phyloP scores from a whole-genome alignment of 2,113 vertebrate species.

The Leucosticte australis region DNA sequence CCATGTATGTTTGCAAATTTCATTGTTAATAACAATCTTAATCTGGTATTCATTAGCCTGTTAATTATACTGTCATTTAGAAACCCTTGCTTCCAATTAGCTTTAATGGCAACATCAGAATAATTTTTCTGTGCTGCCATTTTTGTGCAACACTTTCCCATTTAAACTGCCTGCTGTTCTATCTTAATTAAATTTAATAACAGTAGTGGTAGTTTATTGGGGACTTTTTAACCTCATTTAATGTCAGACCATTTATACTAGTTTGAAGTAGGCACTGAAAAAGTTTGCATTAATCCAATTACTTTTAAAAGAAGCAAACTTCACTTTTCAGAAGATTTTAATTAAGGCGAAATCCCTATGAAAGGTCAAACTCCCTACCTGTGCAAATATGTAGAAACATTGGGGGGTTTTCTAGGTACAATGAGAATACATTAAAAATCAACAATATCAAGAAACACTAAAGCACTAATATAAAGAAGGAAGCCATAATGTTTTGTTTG shows the following conservation, averaged over 20 bases:
- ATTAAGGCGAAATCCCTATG: background rate
- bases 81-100: constrained; percentile 56
- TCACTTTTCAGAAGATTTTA: background rate
- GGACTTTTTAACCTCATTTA: constrained; percentile 55
- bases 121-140: constrained; percentile 51
- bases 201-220: constrained; percentile 41
- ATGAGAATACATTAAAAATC: background rate
- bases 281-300: constrained; percentile 32
- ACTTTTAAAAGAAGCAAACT: constrained; percentile 24
- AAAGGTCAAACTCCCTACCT: constrained; percentile 12
- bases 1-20: constrained; percentile 47
- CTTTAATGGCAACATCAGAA: constrained; percentile 50
- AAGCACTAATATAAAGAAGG: background rate
- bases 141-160: constrained; percentile 29
- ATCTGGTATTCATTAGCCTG: constrained; percentile 44
- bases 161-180: constrained; percentile 38
- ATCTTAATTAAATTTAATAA: constrained; percentile 67
- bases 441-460: background rate
- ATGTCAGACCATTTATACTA: constrained; percentile 34
- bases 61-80: constrained; percentile 53
- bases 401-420: background rate
- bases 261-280: constrained; percentile 22
- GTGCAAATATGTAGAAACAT: background rate
- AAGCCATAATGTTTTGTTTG: background rate
- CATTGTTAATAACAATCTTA: constrained; percentile 55